A percentile compares a stretch with the other conserved stretches of the same genome.
Conservation (phyloP, 2,888 invertebrate species). For the Temnothorax ravouxi region DNA sequence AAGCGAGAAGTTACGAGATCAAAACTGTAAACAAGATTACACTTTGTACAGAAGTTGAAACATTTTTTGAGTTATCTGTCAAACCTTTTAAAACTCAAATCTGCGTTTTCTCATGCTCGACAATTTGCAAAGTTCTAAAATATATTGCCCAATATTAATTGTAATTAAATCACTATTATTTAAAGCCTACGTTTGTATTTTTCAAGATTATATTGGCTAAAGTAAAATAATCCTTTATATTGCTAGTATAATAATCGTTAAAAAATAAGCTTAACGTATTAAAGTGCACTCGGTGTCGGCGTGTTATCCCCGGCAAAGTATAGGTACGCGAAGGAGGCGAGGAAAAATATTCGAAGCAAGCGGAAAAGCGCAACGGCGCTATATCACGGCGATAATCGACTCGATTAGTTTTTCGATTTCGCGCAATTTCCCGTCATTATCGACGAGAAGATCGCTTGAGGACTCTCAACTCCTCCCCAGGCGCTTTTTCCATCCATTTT, state of each 20-base stretch:
- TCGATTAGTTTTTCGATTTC: slow-evolving; percentile 73
- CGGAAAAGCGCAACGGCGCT: slow-evolving; percentile 52
- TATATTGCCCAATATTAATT: not conserved
- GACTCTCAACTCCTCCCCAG: slow-evolving; percentile 17
- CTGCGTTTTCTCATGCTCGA: not conserved
- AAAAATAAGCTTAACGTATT: not conserved
- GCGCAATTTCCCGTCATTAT: slow-evolving; percentile 64
- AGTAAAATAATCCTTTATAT: not conserved
- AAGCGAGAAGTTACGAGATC: not conserved
- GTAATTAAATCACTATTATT: slow-evolving; percentile 4
- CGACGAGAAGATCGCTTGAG: slow-evolving; percentile 46
- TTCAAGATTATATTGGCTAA: not conserved
- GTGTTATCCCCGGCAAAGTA: not conserved
- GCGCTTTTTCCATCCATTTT: slow-evolving; percentile 54
- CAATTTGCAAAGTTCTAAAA: not conserved
- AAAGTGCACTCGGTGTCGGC: not conserved
- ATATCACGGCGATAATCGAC: slow-evolving; percentile 60
- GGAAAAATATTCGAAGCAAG: slow-evolving; percentile 38
- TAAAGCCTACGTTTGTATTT: not conserved
- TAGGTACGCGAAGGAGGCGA: not conserved
- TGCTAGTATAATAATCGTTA: not conserved
- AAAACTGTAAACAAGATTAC: not conserved
- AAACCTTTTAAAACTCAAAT: not conserved
- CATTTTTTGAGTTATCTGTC: not conserved
- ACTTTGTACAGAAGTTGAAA: not conserved